phyloP scores from a whole-genome alignment of 1,140 invertebrate genomes.

The Conopomorpha cramerella region DNA sequence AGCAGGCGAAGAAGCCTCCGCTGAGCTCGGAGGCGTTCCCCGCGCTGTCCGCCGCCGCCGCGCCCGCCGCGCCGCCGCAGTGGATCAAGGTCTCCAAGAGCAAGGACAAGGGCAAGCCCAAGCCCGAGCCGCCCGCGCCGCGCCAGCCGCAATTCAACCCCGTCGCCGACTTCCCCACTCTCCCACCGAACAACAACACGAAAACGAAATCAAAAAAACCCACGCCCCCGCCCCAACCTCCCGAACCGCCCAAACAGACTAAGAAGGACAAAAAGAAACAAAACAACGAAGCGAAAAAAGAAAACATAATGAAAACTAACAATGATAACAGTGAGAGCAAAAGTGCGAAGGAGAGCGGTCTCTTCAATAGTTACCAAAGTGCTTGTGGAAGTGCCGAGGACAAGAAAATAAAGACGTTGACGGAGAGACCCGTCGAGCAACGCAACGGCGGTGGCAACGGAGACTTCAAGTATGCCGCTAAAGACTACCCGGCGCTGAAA shows the following conservation, averaged over 20 bases:
- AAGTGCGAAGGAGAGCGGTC: slow-evolving; percentile 17
- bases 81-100: slow-evolving; percentile 59
- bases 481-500: slow-evolving; percentile 36
- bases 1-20: slow-evolving; percentile 25
- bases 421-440: slow-evolving; percentile 10
- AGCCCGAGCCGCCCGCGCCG: slow-evolving; percentile 48
- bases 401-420: slow-evolving; percentile 21
- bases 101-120: slow-evolving; percentile 52
- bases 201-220: slow-evolving; percentile 26
- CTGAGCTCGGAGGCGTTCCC: slow-evolving; percentile 64
- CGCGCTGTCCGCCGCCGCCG: slow-evolving; percentile 51
- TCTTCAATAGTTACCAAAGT: slow-evolving; percentile 21
- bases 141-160: slow-evolving; percentile 36
- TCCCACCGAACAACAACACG: slow-evolving; percentile 35
- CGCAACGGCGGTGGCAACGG: slow-evolving; percentile 19
- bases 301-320: slow-evolving; percentile 18
- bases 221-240: slow-evolving; percentile 5
- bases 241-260: slow-evolving; percentile 33
- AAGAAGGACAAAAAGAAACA: slow-evolving; percentile 67
- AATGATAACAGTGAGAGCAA: slow-evolving; percentile 27
- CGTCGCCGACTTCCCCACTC: slow-evolving; percentile 60
- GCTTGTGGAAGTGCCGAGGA: slow-evolving; percentile 18
- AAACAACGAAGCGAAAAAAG: slow-evolving; percentile 44
- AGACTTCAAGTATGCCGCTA: slow-evolving; percentile 24
- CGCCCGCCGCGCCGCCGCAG: slow-evolving; percentile 41